Evolutionary conservation across 2,888 invertebrate species (phyloP).

Genomic region (Catocala nupta): DNA sequence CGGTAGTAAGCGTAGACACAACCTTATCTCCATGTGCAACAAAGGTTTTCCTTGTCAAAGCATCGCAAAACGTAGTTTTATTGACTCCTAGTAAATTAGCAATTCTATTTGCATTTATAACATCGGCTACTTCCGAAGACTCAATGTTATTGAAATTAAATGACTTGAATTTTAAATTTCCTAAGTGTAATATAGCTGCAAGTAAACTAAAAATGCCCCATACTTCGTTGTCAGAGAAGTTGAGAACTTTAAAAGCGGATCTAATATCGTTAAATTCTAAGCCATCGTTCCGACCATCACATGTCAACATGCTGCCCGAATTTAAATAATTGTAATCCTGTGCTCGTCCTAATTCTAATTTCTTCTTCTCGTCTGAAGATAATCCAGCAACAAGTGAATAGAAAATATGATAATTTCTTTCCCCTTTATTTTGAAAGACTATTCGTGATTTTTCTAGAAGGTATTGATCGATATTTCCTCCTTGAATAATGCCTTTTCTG

Average conservation of each 20-base stretch:
- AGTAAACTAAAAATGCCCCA: slow-evolving; percentile 95
- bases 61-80: slow-evolving; percentile 90
- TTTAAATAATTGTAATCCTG: slow-evolving; percentile 93
- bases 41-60: slow-evolving; percentile 95
- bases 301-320: slow-evolving; percentile 92
- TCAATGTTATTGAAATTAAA: slow-evolving; percentile 93
- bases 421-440: slow-evolving; percentile 95
- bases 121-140: slow-evolving; percentile 94
- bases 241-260: slow-evolving; percentile 97
- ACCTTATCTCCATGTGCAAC: slow-evolving; percentile 94
- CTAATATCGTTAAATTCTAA: slow-evolving; percentile 95
- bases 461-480: slow-evolving; percentile 98
- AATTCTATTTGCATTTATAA: slow-evolving; percentile 89
- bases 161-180: slow-evolving; percentile 95
- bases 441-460: slow-evolving; percentile 97
- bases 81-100: slow-evolving; percentile 91
- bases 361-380: slow-evolving; percentile 92
- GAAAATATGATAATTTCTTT: slow-evolving; percentile 98
- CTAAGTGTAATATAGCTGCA: slow-evolving; percentile 95
- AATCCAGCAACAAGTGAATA: slow-evolving; percentile 96
- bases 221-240: slow-evolving; percentile 94
- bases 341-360: slow-evolving; percentile 91
- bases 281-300: slow-evolving; percentile 94
- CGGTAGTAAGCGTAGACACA: slow-evolving; percentile 91
- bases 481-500: slow-evolving; percentile 94